Percentiles rank a stretch among this genome's conserved stretches.
phyloP scores from a whole-genome alignment of 2,113 vertebrate species.

The Alexandromys fortis region DNA sequence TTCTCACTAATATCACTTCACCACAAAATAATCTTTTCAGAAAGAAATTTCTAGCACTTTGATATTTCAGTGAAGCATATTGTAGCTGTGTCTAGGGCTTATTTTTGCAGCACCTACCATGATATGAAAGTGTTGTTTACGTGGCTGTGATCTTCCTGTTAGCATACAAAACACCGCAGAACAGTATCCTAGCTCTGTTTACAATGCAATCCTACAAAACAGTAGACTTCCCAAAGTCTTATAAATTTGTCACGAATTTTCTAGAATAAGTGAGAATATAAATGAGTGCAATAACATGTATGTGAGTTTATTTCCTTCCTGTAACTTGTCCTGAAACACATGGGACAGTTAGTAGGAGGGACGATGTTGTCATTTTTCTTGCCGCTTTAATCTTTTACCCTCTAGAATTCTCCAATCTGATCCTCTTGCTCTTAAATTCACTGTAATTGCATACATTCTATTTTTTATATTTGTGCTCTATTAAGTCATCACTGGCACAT shows the following conservation, averaged over 20 bases:
- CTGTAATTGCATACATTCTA: neutral
- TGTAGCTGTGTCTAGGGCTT: neutral
- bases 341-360: neutral
- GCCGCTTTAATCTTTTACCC: neutral
- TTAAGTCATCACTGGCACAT: neutral
- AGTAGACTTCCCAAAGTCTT: neutral
- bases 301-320: constrained; percentile 46
- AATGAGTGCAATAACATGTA: neutral
- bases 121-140: neutral
- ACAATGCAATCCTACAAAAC: neutral
- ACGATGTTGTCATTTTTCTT: neutral
- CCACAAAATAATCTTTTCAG: neutral
- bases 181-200: neutral
- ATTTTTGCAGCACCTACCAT: neutral
- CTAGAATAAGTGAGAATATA: neutral
- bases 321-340: neutral
- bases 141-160: neutral
- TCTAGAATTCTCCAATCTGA: neutral
- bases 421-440: neutral
- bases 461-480: neutral
- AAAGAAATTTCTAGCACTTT: neutral
- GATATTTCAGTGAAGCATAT: neutral
- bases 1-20: neutral
- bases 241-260: neutral
- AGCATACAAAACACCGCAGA: neutral